Conservation (phyloP, 2,113 vertebrate species). For the Collichthys lucidus region DNA sequence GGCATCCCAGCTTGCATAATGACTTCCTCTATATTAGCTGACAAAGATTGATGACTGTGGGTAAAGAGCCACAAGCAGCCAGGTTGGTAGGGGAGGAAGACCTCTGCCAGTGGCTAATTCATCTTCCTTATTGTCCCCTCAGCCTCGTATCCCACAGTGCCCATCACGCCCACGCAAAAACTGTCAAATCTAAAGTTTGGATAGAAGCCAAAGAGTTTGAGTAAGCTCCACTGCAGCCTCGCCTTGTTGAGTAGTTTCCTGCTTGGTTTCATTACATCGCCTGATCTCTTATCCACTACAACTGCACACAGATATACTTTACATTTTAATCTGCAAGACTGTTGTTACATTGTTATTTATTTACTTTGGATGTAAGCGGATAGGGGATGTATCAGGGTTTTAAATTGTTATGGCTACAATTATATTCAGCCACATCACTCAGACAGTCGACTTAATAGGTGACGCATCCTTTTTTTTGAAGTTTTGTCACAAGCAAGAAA, state of each 20-base stretch:
- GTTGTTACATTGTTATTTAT: neutral
- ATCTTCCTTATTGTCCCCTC: constrained; percentile 83
- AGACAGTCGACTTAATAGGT: constrained; percentile 5
- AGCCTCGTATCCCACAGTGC: constrained; percentile 66
- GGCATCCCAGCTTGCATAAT: constrained; percentile 72
- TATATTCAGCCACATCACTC: neutral
- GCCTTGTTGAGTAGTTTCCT: constrained; percentile 26
- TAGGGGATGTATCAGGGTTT: neutral
- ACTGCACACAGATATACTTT: neutral
- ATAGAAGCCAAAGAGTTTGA: constrained; percentile 70
- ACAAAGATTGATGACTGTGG: constrained; percentile 86
- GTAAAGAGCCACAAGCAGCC: constrained; percentile 68
- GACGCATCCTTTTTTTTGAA: neutral
- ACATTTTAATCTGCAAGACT: constrained; percentile 9
- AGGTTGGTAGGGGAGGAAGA: constrained; percentile 73
- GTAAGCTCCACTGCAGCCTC: constrained; percentile 28
- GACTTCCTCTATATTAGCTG: constrained; percentile 77
- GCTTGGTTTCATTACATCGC: constrained; percentile 38
- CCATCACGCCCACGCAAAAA: constrained; percentile 72
- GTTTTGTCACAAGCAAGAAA: neutral
- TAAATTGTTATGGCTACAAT: neutral
- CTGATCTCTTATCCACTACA: constrained; percentile 10
- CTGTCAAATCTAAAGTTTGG: constrained; percentile 76
- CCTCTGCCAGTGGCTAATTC: constrained; percentile 81
- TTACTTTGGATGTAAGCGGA: neutral